Percentiles rank a stretch among this genome's conserved stretches.
Evolutionary conservation across 2,113 vertebrate species (phyloP).

Genomic region (Pelecanoides urinatrix): DNA sequence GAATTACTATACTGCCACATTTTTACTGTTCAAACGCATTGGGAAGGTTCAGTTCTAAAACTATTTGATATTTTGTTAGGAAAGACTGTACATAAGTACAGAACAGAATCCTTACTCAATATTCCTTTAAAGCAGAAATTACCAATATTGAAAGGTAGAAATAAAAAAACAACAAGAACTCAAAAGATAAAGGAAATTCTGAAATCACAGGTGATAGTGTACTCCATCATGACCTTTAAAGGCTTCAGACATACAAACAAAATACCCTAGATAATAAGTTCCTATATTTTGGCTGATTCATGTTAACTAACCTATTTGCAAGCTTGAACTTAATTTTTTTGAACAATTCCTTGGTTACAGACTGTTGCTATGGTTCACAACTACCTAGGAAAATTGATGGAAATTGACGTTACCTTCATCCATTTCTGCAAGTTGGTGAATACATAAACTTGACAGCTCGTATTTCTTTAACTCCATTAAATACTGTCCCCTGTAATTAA

Average conservation of each 20-base stretch:
- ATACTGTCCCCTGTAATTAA: conserved; percentile 75
- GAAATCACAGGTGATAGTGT: neutral
- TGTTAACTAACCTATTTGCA: neutral
- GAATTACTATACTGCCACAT: neutral
- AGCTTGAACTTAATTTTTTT: neutral
- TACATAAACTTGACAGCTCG: conserved; percentile 74
- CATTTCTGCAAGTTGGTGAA: conserved; percentile 76
- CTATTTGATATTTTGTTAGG: neutral
- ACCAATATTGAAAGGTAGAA: neutral
- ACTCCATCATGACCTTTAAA: neutral
- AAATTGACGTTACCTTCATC: conserved; percentile 64
- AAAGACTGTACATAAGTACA: neutral
- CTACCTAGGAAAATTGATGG: neutral
- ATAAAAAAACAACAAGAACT: neutral
- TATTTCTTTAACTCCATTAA: conserved; percentile 74
- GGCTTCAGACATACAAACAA: neutral
- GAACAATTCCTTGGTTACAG: neutral
- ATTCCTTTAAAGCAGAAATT: neutral
- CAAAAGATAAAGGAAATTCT: neutral
- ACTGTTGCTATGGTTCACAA: neutral
- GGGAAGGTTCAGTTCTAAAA: neutral
- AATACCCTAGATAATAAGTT: neutral
- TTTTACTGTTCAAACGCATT: neutral
- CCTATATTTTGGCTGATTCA: neutral
- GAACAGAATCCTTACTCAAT: neutral